Evolutionary conservation across 2,797 vertebrate genomes (phyloP).

Genomic region (Pempheris klunzingeri): DNA sequence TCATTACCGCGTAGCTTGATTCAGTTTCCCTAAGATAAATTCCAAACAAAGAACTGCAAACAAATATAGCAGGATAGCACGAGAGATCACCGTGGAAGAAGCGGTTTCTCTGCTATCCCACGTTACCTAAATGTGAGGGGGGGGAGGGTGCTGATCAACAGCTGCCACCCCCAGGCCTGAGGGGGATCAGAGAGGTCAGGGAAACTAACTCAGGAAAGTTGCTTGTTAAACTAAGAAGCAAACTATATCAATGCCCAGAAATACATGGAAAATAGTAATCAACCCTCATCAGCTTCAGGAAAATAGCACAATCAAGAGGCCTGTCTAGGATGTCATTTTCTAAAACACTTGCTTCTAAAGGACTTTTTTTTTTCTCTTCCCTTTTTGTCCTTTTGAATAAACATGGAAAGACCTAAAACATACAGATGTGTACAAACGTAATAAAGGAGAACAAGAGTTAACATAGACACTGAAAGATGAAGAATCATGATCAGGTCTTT

Average conservation of each 20-base stretch:
- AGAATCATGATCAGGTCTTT: slow-evolving; percentile 75
- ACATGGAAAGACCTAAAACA: slow-evolving; percentile 68
- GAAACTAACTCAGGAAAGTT: slow-evolving; percentile 70
- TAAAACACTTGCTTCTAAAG: slow-evolving; percentile 68
- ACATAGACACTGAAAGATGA: slow-evolving; percentile 67
- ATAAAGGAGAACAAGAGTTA: slow-evolving; percentile 49
- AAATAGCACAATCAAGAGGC: slow-evolving; percentile 64
- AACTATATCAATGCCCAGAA: slow-evolving; percentile 90
- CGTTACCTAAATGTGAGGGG: slow-evolving; percentile 65
- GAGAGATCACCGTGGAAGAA: slow-evolving; percentile 75
- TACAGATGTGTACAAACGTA: slow-evolving; percentile 57
- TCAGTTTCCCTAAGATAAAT: slow-evolving; percentile 73
- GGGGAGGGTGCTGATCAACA: slow-evolving; percentile 83
- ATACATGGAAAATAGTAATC: slow-evolving; percentile 61
- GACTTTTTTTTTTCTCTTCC: slow-evolving; percentile 76
- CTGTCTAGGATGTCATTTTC: slow-evolving; percentile 64
- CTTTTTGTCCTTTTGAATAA: slow-evolving; percentile 85
- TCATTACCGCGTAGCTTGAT: slow-evolving; percentile 70
- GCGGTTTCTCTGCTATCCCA: slow-evolving; percentile 81
- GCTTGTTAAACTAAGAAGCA: slow-evolving; percentile 75
- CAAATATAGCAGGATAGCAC: slow-evolving; percentile 56
- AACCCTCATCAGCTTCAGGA: slow-evolving; percentile 57
- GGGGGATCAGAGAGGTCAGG: slow-evolving; percentile 70
- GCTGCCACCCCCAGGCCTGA: slow-evolving; percentile 86
- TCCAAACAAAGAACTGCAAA: slow-evolving; percentile 65